phyloP scores from a whole-genome alignment of 2,797 vertebrate species.

The Brachyrhaphis roseni region DNA sequence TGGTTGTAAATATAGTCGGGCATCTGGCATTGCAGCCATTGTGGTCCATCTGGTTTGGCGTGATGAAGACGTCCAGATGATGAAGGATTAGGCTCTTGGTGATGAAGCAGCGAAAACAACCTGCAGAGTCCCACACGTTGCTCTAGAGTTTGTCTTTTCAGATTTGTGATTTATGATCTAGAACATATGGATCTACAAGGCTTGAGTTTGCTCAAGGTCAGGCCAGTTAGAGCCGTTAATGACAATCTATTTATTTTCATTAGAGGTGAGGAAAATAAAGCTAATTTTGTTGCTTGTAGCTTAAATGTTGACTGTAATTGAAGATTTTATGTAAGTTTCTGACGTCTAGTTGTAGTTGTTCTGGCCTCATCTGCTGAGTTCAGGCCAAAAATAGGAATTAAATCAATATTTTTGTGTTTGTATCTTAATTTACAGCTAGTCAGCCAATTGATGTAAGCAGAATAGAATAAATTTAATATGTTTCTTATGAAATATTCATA shows the following conservation, averaged over 20 bases:
- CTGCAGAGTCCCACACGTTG: neutral
- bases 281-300: neutral
- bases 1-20: conserved; percentile 43
- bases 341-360: no score
- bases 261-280: neutral
- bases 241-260: neutral
- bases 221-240: conserved; percentile 7
- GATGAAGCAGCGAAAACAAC: conserved; percentile 20
- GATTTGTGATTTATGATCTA: conserved; percentile 8
- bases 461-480: neutral
- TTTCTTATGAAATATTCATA: neutral
- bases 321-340: neutral
- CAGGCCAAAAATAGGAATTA: no score
- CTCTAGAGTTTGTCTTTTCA: neutral
- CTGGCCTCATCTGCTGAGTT: no score
- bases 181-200: conserved; percentile 14
- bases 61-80: conserved; percentile 38
- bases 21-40: conserved; percentile 51
- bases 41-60: conserved; percentile 56
- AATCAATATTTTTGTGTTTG: neutral
- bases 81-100: conserved; percentile 40
- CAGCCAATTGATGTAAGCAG: neutral
- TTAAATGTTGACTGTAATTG: neutral
- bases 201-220: neutral
- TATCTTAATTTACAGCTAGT: neutral